Conservation (phyloP, 1,140 invertebrate species). For the Radopholus similis region DNA sequence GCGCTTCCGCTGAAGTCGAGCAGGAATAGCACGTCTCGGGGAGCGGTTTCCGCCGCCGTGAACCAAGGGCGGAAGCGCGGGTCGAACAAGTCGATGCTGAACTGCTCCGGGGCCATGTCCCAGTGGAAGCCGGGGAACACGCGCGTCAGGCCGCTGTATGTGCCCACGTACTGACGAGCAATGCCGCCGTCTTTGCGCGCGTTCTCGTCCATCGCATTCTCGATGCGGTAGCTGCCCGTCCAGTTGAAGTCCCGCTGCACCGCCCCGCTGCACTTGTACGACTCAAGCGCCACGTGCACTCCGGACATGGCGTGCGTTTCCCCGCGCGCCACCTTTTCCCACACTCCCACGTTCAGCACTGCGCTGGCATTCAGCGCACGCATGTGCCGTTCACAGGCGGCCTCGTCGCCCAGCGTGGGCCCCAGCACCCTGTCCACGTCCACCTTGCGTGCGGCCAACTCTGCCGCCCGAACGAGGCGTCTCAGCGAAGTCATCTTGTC, state of each 20-base stretch:
- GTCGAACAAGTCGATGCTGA: constrained; percentile 42
- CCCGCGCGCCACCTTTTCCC: background rate
- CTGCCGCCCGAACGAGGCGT: background rate
- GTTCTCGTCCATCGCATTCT: constrained; percentile 32
- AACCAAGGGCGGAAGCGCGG: constrained; percentile 44
- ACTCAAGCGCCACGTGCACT: constrained; percentile 11
- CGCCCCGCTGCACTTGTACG: constrained; percentile 20
- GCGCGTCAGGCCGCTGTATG: constrained; percentile 44
- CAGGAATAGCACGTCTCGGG: constrained; percentile 41
- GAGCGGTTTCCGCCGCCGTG: constrained; percentile 35
- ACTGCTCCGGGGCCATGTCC: constrained; percentile 26
- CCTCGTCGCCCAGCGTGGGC: background rate
- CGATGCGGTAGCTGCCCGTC: constrained; percentile 27
- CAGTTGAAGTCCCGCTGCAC: constrained; percentile 41
- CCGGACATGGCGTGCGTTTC: no score
- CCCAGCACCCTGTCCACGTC: background rate
- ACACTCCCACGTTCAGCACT: background rate
- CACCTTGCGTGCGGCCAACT: background rate
- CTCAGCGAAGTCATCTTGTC: background rate
- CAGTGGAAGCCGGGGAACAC: constrained; percentile 38
- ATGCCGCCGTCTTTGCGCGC: constrained; percentile 18
- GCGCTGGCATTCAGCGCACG: background rate
- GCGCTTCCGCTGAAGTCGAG: constrained; percentile 42
- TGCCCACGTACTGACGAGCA: constrained; percentile 41
- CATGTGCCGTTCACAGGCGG: background rate